Percentiles rank a stretch among this genome's conserved stretches.
Conservation (phyloP, 2,797 vertebrate species). For the Lepus townsendii region DNA sequence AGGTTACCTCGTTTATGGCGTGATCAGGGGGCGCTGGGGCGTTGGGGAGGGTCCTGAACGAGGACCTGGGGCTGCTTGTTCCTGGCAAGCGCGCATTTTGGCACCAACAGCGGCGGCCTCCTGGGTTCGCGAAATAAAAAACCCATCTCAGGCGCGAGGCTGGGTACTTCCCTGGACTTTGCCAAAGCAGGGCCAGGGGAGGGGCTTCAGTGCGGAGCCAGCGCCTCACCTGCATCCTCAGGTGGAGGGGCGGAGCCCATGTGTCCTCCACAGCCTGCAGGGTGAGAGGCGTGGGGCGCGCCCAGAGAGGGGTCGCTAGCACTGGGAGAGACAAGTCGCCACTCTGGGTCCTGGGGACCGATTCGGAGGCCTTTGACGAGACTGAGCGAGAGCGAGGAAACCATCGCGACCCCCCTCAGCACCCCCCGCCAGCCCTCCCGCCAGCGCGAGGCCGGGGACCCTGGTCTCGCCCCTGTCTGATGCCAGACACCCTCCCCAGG, state of each 20-base stretch:
- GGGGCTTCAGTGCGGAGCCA: rapidly evolving
- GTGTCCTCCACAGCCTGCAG: background rate
- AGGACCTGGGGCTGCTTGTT: background rate
- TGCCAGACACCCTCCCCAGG: background rate
- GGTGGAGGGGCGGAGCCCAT: background rate
- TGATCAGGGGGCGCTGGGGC: background rate
- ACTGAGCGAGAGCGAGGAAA: background rate
- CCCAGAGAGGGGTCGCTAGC: rapidly evolving
- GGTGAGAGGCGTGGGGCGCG: rapidly evolving
- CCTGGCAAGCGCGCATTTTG: background rate
- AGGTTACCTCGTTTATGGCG: background rate
- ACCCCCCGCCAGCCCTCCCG: background rate
- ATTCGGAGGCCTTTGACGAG: rapidly evolving
- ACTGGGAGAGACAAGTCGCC: background rate
- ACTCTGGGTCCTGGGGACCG: background rate
- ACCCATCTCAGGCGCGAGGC: background rate
- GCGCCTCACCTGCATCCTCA: background rate
- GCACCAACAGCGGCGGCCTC: background rate
- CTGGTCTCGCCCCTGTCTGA: background rate
- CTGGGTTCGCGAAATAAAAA: background rate
- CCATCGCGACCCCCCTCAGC: background rate
- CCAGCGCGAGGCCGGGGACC: no score
- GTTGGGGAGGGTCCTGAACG: background rate
- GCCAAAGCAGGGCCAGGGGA: no score
- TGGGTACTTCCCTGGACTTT: background rate